Percentiles rank a stretch among this genome's conserved stretches.
Conservation (phyloP, 1,140 invertebrate species). For the Papilio xuthus region DNA sequence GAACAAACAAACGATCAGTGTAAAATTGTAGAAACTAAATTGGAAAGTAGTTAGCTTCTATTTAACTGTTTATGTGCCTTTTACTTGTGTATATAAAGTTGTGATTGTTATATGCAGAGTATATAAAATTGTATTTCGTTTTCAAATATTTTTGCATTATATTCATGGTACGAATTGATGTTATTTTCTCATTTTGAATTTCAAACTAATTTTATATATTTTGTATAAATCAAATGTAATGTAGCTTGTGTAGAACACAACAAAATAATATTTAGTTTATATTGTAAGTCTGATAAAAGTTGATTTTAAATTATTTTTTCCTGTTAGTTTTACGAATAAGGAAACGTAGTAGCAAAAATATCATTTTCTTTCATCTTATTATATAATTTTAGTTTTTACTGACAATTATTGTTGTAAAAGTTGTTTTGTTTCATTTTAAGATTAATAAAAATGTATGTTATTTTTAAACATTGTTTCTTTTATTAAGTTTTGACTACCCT, state of each 20-base stretch:
- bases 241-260: constrained; percentile 2
- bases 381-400: neutral
- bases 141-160: neutral
- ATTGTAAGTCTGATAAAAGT: neutral
- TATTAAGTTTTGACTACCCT: neutral
- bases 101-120: constrained; percentile 1
- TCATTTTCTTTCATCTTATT: neutral
- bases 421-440: neutral
- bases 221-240: neutral
- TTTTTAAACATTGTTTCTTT: neutral
- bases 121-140: constrained; percentile 1
- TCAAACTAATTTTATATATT: neutral
- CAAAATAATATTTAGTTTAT: neutral
- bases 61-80: neutral
- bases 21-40: constrained; percentile 8
- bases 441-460: neutral
- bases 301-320: neutral
- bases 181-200: neutral
- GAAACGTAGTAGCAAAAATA: neutral
- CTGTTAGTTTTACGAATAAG: neutral
- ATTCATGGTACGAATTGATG: neutral
- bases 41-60: neutral
- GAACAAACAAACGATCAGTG: constrained; percentile 1
- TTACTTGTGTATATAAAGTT: neutral
- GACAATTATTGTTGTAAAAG: neutral